A percentile compares a stretch with the other conserved stretches of the same genome.
These are phyloP conservation scores for Aurelia aurita DNA, from an alignment of 30 jellyfish, hydroid and myxozoan species.

Conservation along the genomic window DNA sequence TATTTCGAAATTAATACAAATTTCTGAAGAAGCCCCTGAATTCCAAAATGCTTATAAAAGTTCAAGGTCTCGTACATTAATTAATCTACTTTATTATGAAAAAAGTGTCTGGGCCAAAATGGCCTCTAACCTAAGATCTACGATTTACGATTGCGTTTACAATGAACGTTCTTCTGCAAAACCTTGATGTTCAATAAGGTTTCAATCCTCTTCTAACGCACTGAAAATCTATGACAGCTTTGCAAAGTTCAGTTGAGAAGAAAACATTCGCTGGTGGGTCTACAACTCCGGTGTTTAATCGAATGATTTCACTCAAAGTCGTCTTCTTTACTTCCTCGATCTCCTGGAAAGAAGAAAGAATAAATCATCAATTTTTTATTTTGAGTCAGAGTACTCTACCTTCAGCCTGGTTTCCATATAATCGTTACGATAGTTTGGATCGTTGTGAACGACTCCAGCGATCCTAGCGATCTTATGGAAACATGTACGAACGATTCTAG, in stretches of 20 bases:
- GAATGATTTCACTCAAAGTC: conserved; percentile 74
- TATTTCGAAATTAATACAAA: no score
- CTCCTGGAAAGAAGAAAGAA: conserved; percentile 47
- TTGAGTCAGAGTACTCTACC: background rate
- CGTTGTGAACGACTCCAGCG: no score
- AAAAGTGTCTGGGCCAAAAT: no score
- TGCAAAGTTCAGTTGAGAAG: conserved; percentile 37
- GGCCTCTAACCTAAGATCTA: no score
- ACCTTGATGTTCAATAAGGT: background rate
- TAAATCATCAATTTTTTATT: background rate
- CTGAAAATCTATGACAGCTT: conserved; percentile 67
- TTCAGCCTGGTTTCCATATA: background rate
- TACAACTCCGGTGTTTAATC: conserved; percentile 65
- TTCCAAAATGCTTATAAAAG: no score
- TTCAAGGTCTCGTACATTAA: no score
- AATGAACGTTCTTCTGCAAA: no score
- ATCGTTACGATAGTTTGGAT: background rate
- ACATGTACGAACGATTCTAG: no score
- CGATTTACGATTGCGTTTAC: no score
- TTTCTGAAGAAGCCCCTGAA: no score
- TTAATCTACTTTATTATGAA: no score
- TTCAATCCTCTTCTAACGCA: conserved; percentile 55
- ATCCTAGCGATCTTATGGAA: no score
- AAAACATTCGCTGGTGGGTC: conserved; percentile 84
- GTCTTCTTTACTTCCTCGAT: conserved; percentile 58